Conservation (phyloP, 2,888 invertebrate species). For the Dendrolimus pini region DNA sequence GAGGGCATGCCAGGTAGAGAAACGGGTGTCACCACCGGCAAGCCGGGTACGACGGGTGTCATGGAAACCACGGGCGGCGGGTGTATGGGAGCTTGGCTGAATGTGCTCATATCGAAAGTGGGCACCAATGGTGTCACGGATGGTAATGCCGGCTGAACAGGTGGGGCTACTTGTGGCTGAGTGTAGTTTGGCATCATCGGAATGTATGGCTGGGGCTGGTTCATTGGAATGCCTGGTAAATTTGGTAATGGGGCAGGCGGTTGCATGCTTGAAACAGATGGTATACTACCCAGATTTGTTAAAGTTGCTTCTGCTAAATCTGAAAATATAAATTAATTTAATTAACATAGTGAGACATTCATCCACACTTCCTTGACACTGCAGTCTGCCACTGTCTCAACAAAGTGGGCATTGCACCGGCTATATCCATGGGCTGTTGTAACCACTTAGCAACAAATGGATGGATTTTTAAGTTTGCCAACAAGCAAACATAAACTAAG, state of each 20-base stretch:
- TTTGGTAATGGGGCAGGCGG: constrained; percentile 72
- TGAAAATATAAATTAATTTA: constrained; percentile 28
- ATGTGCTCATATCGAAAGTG: constrained; percentile 64
- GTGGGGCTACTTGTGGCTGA: constrained; percentile 32
- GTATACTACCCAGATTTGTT: constrained; percentile 68
- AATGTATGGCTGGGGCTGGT: constrained; percentile 71
- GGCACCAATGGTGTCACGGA: constrained; percentile 45
- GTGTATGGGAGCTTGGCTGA: constrained; percentile 45
- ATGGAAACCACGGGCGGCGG: constrained; percentile 42
- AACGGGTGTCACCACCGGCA: constrained; percentile 80
- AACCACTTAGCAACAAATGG: too few species aligned
- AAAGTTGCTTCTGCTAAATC: constrained; percentile 67
- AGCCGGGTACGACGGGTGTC: constrained; percentile 47
- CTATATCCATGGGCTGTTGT: too few species aligned
- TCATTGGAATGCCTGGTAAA: constrained; percentile 71
- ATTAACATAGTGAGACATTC: background rate
- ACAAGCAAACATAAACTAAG: too few species aligned
- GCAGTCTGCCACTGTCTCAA: too few species aligned
- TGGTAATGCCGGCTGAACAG: constrained; percentile 16
- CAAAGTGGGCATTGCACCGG: too few species aligned
- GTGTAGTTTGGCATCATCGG: constrained; percentile 68
- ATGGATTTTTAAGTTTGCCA: too few species aligned
- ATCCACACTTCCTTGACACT: too few species aligned
- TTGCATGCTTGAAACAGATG: constrained; percentile 66
- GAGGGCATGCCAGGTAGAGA: constrained; percentile 87